phyloP scores from a whole-genome alignment of 2,888 invertebrate species.

The Schrankia costaestrigalis region DNA sequence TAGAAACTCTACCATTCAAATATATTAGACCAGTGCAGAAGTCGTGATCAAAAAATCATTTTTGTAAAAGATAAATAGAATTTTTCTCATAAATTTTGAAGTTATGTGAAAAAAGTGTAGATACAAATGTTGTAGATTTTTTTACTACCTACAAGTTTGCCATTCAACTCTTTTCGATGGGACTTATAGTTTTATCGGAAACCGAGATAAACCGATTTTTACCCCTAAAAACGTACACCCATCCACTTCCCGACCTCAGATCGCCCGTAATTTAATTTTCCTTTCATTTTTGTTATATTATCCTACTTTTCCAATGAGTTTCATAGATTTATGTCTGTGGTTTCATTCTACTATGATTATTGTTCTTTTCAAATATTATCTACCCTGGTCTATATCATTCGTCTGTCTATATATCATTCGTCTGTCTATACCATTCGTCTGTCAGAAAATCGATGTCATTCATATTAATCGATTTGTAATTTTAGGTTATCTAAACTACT shows the following conservation, averaged over 20 bases:
- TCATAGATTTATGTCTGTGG: too few relatives aligned
- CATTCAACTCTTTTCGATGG: conserved; percentile 5
- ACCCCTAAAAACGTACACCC: conserved; percentile 6
- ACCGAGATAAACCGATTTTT: conserved; percentile 9
- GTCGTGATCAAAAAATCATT: conserved; percentile 2
- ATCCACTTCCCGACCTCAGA: conserved; percentile 5
- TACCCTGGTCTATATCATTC: conserved; percentile 5
- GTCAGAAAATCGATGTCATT: too few relatives aligned
- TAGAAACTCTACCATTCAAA: too few relatives aligned
- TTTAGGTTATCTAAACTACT: too few relatives aligned
- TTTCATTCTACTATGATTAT: conserved; percentile 9
- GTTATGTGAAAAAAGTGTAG: conserved; percentile 9
- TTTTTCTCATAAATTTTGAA: conserved; percentile 9
- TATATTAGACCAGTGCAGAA: not conserved
- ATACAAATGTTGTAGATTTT: conserved; percentile 8
- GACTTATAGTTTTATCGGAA: conserved; percentile 11
- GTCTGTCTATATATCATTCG: too few relatives aligned
- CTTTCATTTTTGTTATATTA: conserved; percentile 12
- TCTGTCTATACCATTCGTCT: too few relatives aligned
- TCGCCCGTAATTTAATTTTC: conserved; percentile 12
- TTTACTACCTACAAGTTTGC: conserved; percentile 9
- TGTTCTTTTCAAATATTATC: conserved; percentile 3
- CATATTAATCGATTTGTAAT: too few relatives aligned
- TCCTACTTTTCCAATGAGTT: conserved; percentile 9
- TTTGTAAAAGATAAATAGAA: conserved; percentile 5